phyloP scores from a whole-genome alignment of 2,888 invertebrate species.

The Pandemis heparana region DNA sequence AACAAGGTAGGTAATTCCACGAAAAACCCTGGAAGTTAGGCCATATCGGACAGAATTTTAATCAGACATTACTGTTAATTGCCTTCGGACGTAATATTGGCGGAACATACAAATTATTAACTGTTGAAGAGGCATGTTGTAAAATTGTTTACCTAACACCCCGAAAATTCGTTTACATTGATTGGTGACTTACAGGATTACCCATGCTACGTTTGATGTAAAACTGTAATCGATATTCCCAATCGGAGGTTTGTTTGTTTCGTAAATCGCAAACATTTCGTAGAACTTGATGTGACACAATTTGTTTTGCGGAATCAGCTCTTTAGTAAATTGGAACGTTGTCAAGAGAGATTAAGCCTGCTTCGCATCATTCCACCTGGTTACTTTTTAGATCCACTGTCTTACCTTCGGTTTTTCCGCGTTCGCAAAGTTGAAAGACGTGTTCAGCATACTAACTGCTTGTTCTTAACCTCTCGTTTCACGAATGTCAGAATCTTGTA shows the following conservation, averaged over 20 bases:
- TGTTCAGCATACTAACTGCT: constrained; percentile 47
- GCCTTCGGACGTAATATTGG: constrained; percentile 12
- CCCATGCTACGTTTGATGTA: background rate
- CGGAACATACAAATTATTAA: constrained; percentile 22
- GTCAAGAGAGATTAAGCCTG: constrained; percentile 30
- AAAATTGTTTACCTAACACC: background rate
- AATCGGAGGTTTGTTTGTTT: constrained; percentile 9
- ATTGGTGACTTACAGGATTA: too few species aligned
- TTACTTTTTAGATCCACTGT: constrained; percentile 41
- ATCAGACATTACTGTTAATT: constrained; percentile 18
- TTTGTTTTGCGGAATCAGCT: constrained; percentile 32
- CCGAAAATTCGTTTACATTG: background rate
- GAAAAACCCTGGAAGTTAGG: constrained; percentile 26
- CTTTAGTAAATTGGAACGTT: constrained; percentile 37
- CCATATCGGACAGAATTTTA: constrained; percentile 17
- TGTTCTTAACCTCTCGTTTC: constrained; percentile 35
- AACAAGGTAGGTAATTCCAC: constrained; percentile 23
- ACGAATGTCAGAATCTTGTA: constrained; percentile 36
- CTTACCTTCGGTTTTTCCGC: constrained; percentile 45
- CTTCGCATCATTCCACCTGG: constrained; percentile 34
- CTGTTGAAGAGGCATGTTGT: constrained; percentile 1
- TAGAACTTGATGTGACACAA: constrained; percentile 31
- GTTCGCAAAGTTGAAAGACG: constrained; percentile 48
- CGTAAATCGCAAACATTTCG: constrained; percentile 17
- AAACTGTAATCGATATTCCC: background rate